A percentile compares a stretch with the other conserved stretches of the same genome.
phyloP scores from a whole-genome alignment of 2,113 vertebrate genomes.

The Myocastor coypus region DNA sequence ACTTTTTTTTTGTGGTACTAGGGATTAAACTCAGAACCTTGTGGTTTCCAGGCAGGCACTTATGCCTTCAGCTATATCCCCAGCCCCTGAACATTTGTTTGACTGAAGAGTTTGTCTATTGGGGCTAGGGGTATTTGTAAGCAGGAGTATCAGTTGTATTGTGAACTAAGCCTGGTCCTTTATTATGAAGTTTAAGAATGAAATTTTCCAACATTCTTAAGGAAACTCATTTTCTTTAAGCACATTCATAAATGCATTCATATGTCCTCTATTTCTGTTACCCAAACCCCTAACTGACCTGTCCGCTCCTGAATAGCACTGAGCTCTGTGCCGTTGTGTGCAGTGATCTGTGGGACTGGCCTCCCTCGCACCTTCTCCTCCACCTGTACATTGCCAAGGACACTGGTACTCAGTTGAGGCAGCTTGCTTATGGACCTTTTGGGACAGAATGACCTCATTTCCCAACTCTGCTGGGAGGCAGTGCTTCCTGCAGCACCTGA shows the following conservation, averaged over 20 bases:
- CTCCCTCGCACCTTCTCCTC: not conserved
- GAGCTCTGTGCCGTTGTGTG: not conserved
- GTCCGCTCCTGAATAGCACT: not conserved
- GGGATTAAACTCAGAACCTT: too few species aligned
- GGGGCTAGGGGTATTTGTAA: not conserved
- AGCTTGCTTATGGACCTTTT: not conserved
- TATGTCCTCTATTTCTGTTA: not conserved
- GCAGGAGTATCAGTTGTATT: not conserved
- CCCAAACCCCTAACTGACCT: not conserved
- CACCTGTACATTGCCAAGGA: not conserved
- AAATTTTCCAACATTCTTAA: slow-evolving; percentile 17
- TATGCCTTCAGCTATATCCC: too few species aligned
- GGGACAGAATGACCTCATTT: not conserved
- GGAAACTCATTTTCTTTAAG: slow-evolving; percentile 47
- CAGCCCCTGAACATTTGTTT: not conserved
- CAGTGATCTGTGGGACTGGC: not conserved
- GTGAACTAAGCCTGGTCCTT: slow-evolving; percentile 30
- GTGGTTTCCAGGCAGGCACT: too few species aligned
- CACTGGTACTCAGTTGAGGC: not conserved
- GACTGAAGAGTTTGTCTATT: not conserved
- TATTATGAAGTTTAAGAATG: not conserved
- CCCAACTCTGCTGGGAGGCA: not conserved
- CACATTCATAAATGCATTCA: not conserved
- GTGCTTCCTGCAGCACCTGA: not conserved
- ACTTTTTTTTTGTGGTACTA: not conserved